A percentile compares a stretch with the other conserved stretches of the same genome.
Conservation (phyloP, 2,888 invertebrate species). For the Metacarcinus magister region DNA sequence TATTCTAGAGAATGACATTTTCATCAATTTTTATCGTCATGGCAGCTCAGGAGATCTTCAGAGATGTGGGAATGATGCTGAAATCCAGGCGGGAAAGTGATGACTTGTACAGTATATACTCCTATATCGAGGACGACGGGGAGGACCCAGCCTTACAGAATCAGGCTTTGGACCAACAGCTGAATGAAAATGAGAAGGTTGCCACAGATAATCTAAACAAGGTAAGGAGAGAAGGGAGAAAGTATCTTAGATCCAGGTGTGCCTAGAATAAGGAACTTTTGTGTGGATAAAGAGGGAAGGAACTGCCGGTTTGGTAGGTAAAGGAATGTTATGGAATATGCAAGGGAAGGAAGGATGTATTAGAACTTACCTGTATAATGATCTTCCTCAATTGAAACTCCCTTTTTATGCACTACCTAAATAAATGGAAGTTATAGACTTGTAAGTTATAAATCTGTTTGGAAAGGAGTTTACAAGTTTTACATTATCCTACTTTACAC, state of each 20-base stretch:
- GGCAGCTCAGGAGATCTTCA: slow-evolving; percentile 82
- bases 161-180: slow-evolving; percentile 64
- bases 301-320: no score
- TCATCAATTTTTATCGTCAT: not conserved
- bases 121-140: slow-evolving; percentile 71
- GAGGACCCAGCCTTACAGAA: slow-evolving; percentile 77
- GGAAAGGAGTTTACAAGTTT: no score
- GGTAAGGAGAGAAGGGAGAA: slow-evolving; percentile 64
- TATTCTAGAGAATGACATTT: not conserved
- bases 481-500: no score
- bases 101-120: slow-evolving; percentile 81
- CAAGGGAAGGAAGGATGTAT: no score
- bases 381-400: no score
- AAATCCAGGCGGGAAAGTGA: slow-evolving; percentile 81
- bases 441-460: no score
- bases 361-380: no score
- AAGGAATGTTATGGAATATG: no score
- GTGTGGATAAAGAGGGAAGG: no score
- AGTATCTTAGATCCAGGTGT: not conserved
- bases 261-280: no score
- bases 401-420: no score
- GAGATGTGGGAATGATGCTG: slow-evolving; percentile 80
- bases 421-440: no score
- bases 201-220: slow-evolving; percentile 77
- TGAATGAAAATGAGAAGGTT: slow-evolving; percentile 76